Evolutionary conservation across 2,797 vertebrate genomes (phyloP).

Genomic region (Aselliscus stoliczkanus): DNA sequence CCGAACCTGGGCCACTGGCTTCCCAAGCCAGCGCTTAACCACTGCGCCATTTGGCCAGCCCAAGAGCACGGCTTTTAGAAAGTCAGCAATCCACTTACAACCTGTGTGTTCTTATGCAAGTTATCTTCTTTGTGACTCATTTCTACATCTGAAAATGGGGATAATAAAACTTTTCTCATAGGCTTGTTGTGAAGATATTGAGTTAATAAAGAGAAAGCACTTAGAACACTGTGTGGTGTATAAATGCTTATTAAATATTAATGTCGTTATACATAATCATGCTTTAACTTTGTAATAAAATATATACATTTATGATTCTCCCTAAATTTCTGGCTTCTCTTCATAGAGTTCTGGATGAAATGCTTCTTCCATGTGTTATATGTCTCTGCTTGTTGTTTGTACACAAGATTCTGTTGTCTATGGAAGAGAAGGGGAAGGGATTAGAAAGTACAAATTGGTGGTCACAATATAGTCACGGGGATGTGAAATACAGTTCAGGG

Average conservation of each 20-base stretch:
- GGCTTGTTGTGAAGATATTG: background rate
- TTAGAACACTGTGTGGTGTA: background rate
- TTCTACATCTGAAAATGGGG: background rate
- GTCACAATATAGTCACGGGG: no score
- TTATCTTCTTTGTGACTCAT: slow-evolving; percentile 9
- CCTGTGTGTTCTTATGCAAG: background rate
- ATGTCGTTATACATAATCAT: background rate
- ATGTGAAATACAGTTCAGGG: no score
- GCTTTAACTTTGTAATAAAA: background rate
- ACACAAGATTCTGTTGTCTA: background rate
- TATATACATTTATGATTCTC: background rate
- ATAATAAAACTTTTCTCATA: slow-evolving; percentile 5
- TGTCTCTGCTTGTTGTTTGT: background rate
- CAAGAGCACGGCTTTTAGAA: slow-evolving; percentile 2
- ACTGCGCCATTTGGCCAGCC: no score
- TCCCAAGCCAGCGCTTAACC: no score
- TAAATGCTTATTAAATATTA: background rate
- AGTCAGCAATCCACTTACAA: background rate
- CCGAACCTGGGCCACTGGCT: no score
- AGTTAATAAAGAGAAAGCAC: background rate
- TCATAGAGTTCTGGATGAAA: background rate
- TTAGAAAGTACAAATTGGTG: no score
- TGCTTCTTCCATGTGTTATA: background rate
- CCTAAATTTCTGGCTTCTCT: background rate
- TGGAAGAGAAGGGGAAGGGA: no score